Evolutionary conservation across 2,113 vertebrate species (phyloP).

Genomic region (Cygnus buccinator): DNA sequence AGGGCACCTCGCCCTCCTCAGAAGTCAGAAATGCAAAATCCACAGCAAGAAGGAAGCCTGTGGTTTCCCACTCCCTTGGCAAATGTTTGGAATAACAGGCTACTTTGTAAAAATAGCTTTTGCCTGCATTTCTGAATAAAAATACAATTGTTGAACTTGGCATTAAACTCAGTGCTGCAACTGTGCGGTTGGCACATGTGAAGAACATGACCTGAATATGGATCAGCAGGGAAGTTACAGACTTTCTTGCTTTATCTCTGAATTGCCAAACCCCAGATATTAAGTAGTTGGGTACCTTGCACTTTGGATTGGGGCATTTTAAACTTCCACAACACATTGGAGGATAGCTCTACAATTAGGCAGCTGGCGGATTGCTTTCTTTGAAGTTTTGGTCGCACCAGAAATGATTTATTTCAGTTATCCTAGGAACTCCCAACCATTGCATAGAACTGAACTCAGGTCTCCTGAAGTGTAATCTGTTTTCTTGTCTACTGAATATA

Average conservation of each 20-base stretch:
- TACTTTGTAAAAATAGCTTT: background rate
- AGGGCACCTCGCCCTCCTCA: background rate
- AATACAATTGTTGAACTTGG: background rate
- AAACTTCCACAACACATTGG: background rate
- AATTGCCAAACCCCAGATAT: background rate
- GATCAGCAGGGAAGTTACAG: background rate
- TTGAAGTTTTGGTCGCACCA: background rate
- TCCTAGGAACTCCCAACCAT: background rate
- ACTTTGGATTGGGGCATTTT: background rate
- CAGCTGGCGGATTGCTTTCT: background rate
- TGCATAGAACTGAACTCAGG: background rate
- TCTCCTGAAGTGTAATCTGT: background rate
- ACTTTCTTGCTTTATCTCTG: background rate
- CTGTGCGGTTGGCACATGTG: background rate
- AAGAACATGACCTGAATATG: background rate
- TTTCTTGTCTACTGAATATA: background rate
- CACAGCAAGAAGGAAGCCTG: background rate
- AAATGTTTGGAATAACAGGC: constrained; percentile 1
- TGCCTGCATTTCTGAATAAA: background rate
- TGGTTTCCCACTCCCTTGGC: background rate
- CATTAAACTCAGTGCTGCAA: background rate
- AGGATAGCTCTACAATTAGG: background rate
- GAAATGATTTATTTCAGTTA: background rate
- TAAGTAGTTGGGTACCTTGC: background rate
- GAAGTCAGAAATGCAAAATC: background rate